phyloP scores from a whole-genome alignment of 2,888 invertebrate species.

The Encarsia formosa region DNA sequence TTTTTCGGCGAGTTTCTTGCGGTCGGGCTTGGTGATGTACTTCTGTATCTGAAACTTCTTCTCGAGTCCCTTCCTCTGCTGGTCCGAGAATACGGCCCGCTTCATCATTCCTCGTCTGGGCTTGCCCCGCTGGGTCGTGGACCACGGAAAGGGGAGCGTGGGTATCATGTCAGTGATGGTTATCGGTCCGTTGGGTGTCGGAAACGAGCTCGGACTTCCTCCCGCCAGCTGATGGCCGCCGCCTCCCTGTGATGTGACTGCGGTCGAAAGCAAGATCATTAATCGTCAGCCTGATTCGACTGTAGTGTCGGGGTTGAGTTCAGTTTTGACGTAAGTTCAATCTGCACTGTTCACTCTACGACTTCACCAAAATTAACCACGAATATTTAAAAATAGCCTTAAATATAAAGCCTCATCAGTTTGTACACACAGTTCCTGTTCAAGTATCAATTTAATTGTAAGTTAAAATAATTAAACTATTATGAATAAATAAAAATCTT shows the following conservation, averaged over 20 bases:
- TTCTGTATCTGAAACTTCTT: slow-evolving; percentile 95
- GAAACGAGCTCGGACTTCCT: neutral
- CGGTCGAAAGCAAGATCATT: neutral
- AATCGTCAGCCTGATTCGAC: no score
- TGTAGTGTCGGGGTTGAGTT: no score
- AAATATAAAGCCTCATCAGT: no score
- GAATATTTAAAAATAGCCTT: no score
- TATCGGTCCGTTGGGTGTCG: slow-evolving; percentile 40
- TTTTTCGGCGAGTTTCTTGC: slow-evolving; percentile 94
- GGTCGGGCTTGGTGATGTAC: slow-evolving; percentile 97
- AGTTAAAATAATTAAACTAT: no score
- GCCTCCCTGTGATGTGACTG: slow-evolving; percentile 36
- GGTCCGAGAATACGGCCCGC: slow-evolving; percentile 93
- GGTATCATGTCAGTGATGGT: slow-evolving; percentile 47
- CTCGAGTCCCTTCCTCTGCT: slow-evolving; percentile 92
- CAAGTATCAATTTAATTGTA: no score
- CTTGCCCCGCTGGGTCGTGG: slow-evolving; percentile 85
- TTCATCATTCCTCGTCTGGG: slow-evolving; percentile 96
- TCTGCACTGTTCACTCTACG: no score
- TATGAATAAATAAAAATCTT: no score
- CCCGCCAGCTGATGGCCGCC: slow-evolving; percentile 48
- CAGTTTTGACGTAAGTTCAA: no score
- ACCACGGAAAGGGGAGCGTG: slow-evolving; percentile 96
- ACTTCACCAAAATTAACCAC: no score
- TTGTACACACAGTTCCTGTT: no score